phyloP scores from a whole-genome alignment of 2,888 invertebrate species.

The Caenorhabditis sp. region DNA sequence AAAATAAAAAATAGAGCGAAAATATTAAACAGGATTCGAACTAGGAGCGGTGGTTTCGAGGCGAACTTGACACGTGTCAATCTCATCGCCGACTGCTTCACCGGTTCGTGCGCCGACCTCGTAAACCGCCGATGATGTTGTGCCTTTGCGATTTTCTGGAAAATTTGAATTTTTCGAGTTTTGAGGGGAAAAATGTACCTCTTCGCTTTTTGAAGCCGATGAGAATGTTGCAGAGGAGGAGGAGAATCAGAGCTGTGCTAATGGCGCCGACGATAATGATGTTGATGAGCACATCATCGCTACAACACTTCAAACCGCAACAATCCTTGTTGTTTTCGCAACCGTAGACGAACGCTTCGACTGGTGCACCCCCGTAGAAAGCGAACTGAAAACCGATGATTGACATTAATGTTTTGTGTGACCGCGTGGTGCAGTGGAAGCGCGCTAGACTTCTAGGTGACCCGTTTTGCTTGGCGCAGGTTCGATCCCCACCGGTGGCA shows the following conservation, averaged over 20 bases:
- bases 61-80: constrained; percentile 2
- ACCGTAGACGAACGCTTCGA: constrained; percentile 21
- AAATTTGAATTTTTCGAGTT: neutral
- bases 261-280: constrained; percentile 38
- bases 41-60: neutral
- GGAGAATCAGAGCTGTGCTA: constrained; percentile 28
- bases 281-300: constrained; percentile 40
- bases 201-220: constrained; percentile 40
- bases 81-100: neutral
- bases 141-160: constrained; percentile 14
- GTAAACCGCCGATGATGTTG: neutral
- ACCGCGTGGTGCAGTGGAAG: too few relatives aligned
- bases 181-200: too few relatives aligned
- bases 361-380: constrained; percentile 10
- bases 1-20: neutral
- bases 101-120: neutral
- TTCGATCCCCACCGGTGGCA: too few relatives aligned
- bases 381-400: constrained; percentile 25
- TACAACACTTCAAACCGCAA: constrained; percentile 41
- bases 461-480: too few relatives aligned
- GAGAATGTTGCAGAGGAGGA: constrained; percentile 40
- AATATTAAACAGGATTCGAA: neutral
- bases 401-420: too few relatives aligned
- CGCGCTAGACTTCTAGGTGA: neutral
- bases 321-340: constrained; percentile 38